Percentiles rank a stretch among this genome's conserved stretches.
phyloP scores from a whole-genome alignment of 2,797 vertebrate genomes.

The Emys orbicularis region DNA sequence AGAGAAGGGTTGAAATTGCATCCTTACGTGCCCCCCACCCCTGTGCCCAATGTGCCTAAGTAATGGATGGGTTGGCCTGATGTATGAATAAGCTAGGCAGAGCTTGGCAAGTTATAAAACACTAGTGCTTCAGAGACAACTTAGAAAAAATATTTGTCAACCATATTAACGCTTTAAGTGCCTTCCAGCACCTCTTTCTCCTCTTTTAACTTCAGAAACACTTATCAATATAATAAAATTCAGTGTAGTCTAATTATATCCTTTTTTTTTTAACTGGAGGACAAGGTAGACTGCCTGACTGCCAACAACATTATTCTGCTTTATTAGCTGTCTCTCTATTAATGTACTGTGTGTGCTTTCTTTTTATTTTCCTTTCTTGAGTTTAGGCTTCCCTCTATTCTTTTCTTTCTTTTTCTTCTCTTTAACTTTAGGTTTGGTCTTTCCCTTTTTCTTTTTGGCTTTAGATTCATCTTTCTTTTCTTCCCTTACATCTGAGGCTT shows the following conservation, averaged over 20 bases:
- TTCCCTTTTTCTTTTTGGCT: neutral
- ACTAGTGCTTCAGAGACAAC: slow-evolving; percentile 38
- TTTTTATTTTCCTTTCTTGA: neutral
- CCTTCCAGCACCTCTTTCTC: neutral
- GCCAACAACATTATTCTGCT: neutral
- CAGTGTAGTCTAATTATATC: neutral
- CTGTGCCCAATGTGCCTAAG: neutral
- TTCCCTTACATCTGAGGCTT: neutral
- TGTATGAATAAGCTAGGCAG: slow-evolving; percentile 59
- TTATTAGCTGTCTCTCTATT: neutral
- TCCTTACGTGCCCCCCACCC: neutral
- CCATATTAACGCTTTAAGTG: slow-evolving; percentile 54
- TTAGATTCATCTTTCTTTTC: slow-evolving; percentile 6
- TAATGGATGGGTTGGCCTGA: slow-evolving; percentile 58
- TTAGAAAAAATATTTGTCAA: slow-evolving; percentile 65
- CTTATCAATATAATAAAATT: neutral
- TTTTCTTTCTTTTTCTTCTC: slow-evolving; percentile 13
- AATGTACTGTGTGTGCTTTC: neutral
- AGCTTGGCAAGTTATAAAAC: slow-evolving; percentile 64
- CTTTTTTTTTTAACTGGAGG: neutral
- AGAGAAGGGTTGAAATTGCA: slow-evolving; percentile 54
- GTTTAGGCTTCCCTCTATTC: neutral
- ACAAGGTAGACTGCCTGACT: neutral
- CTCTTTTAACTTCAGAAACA: neutral
- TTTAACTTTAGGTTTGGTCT: neutral